Conservation (phyloP, 1,140 invertebrate genomes). For the Steinernema feltiae region DNA sequence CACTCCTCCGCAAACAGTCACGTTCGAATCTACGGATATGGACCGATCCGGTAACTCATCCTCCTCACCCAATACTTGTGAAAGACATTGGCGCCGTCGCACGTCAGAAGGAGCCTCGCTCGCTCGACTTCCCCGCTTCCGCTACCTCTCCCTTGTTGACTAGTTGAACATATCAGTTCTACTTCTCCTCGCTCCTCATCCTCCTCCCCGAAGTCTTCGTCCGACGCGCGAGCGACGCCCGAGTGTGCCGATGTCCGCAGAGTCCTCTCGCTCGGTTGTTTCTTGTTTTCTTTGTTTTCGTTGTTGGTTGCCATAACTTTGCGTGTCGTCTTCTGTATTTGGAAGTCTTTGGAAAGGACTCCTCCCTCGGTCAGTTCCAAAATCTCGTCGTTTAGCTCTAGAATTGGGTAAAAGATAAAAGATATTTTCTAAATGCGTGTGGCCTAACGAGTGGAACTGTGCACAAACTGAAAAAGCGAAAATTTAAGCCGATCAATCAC, state of each 20-base stretch:
- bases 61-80: slow-evolving; percentile 3
- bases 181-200: not conserved
- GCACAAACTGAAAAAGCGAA: too few relatives aligned
- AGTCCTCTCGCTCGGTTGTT: not conserved
- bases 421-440: slow-evolving; percentile 6
- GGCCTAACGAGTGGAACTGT: too few relatives aligned
- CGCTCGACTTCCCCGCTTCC: not conserved
- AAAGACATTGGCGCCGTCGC: slow-evolving; percentile 2
- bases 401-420: slow-evolving; percentile 5
- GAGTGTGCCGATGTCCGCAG: not conserved
- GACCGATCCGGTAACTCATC: not conserved
- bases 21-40: slow-evolving; percentile 9
- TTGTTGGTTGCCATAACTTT: slow-evolving; percentile 11
- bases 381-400: not conserved
- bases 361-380: slow-evolving; percentile 3
- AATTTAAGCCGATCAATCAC: too few relatives aligned
- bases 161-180: slow-evolving; percentile 7
- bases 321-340: not conserved
- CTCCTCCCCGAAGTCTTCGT: not conserved
- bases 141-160: not conserved
- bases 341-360: not conserved
- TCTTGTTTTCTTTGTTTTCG: not conserved
- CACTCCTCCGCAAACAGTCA: not conserved
- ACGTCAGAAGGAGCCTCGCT: not conserved
- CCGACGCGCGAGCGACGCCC: not conserved